Evolutionary conservation across 2,797 vertebrate species (phyloP).

Genomic region (Hipposideros larvatus): DNA sequence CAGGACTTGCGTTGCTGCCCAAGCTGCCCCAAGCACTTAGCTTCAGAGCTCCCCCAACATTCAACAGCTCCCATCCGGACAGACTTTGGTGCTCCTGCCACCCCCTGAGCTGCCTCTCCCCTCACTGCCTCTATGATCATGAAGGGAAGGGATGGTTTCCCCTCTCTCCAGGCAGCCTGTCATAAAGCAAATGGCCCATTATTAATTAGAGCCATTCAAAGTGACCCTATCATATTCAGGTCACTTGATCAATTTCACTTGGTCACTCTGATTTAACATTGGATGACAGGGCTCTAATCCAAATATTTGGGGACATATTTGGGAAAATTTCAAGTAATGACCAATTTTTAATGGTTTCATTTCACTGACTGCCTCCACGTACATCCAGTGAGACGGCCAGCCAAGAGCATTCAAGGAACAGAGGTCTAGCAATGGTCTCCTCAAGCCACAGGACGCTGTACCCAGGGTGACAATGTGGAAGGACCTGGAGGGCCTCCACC

Average conservation of each 20-base stretch:
- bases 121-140: not conserved
- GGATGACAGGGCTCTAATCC: not conserved
- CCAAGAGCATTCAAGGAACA: not conserved
- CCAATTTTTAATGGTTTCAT: not conserved
- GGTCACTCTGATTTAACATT: not conserved
- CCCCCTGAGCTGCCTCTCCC: not conserved
- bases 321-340: not conserved
- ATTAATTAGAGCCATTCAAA: not conserved
- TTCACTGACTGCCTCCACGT: not conserved
- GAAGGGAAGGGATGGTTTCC: not conserved
- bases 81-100: not conserved
- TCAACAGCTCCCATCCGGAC: not conserved
- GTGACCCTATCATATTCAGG: not conserved
- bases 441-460: not conserved
- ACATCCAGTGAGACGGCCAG: not conserved
- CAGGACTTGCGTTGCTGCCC: not conserved
- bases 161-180: not conserved
- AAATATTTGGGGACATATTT: not conserved
- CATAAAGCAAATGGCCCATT: not conserved
- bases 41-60: not conserved
- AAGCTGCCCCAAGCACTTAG: not conserved
- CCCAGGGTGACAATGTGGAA: not conserved
- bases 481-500: too few relatives aligned
- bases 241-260: not conserved
- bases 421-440: not conserved